Evolutionary conservation across 2,888 invertebrate genomes (phyloP).

Genomic region (Andrena minutula): DNA sequence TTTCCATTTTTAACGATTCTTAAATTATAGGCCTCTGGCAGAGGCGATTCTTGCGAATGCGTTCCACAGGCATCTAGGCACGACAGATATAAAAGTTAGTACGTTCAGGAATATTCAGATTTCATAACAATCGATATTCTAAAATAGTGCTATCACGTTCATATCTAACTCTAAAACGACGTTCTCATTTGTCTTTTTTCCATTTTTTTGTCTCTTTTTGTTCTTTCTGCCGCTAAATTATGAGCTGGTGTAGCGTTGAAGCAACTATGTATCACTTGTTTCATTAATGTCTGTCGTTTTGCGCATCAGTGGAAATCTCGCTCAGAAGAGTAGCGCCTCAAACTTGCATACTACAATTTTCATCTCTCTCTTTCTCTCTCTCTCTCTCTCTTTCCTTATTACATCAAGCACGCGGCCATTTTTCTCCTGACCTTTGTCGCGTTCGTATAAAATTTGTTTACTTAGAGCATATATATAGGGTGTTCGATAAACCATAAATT

Average conservation of each 20-base stretch:
- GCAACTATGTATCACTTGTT: conserved; percentile 63
- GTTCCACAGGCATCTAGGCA: conserved; percentile 75
- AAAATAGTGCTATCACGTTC: conserved; percentile 72
- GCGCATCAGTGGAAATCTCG: conserved; percentile 63
- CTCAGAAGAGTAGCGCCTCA: conserved; percentile 65
- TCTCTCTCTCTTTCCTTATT: conserved; percentile 37
- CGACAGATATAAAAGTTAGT: conserved; percentile 74
- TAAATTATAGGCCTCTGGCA: conserved; percentile 59
- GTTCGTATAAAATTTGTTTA: conserved; percentile 67
- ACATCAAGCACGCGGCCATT: conserved; percentile 60
- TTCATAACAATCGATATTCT: conserved; percentile 68
- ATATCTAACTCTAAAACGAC: conserved; percentile 62
- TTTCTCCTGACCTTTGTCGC: conserved; percentile 40
- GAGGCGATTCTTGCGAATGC: conserved; percentile 69
- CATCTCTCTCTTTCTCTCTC: not conserved
- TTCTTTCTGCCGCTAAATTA: conserved; percentile 56
- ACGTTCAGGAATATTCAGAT: conserved; percentile 71
- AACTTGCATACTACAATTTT: conserved; percentile 64
- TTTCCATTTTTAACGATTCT: conserved; percentile 53
- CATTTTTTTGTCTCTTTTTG: conserved; percentile 31
- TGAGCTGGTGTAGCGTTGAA: conserved; percentile 66
- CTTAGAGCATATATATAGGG: conserved; percentile 53
- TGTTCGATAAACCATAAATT: conserved; percentile 56
- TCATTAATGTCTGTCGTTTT: conserved; percentile 57
- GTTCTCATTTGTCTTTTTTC: conserved; percentile 42